These are phyloP conservation scores for Cheilinus undulatus DNA, from an alignment of 2,113 vertebrate genomes.

Conservation along the genomic window DNA sequence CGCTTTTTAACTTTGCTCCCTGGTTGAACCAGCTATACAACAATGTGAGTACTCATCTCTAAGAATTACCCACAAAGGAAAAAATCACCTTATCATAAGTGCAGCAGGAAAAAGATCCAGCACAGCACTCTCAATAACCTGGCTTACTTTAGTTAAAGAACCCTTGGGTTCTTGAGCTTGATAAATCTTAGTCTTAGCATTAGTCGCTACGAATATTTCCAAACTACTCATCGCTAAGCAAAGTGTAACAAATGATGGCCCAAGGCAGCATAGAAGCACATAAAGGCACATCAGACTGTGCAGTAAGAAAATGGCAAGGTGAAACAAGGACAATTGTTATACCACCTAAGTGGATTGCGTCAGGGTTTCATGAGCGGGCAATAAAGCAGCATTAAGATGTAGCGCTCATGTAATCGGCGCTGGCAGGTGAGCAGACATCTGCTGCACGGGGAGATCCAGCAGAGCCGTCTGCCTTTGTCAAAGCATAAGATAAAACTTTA, in stretches of 20 bases:
- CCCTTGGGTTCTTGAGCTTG: background rate
- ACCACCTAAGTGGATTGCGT: slow-evolving; percentile 46
- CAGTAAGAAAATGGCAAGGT: slow-evolving; percentile 50
- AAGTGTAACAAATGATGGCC: slow-evolving; percentile 10
- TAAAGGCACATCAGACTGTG: slow-evolving; percentile 16
- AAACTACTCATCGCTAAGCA: slow-evolving; percentile 22
- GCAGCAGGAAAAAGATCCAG: background rate
- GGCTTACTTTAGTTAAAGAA: slow-evolving; percentile 24
- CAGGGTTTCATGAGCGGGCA: slow-evolving; percentile 56
- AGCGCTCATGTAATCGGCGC: slow-evolving; percentile 23
- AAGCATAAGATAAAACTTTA: background rate
- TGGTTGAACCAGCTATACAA: slow-evolving; percentile 34
- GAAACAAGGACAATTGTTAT: slow-evolving; percentile 55
- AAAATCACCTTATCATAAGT: slow-evolving; percentile 4
- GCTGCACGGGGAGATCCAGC: slow-evolving; percentile 17
- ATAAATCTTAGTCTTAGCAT: background rate
- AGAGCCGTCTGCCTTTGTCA: slow-evolving; percentile 3
- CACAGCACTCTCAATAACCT: slow-evolving; percentile 26
- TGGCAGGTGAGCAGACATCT: slow-evolving; percentile 60
- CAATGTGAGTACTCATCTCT: slow-evolving; percentile 22
- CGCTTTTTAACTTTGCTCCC: slow-evolving; percentile 55
- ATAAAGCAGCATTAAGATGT: slow-evolving; percentile 65
- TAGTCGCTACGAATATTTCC: background rate
- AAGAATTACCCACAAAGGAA: background rate
- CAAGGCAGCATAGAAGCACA: background rate